These are phyloP conservation scores for Celastrina argiolus DNA, from an alignment of 2,888 invertebrate genomes.

Conservation along the genomic window DNA sequence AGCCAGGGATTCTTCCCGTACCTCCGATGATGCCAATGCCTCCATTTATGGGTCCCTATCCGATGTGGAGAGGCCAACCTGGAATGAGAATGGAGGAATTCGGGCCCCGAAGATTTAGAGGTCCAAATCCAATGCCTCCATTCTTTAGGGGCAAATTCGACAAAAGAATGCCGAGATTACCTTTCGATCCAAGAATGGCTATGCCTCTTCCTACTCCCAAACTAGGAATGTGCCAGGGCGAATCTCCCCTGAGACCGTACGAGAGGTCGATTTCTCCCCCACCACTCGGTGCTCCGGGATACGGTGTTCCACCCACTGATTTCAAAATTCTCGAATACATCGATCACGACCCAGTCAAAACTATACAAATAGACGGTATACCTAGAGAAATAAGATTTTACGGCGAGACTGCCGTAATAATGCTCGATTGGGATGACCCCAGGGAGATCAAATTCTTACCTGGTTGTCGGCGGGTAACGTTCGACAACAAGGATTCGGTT, in stretches of 20 bases:
- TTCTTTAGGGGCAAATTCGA: constrained; percentile 60
- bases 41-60: constrained; percentile 42
- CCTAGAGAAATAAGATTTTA: constrained; percentile 91
- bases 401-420: constrained; percentile 89
- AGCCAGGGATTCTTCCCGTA: constrained; percentile 42
- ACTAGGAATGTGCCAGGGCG: constrained; percentile 58
- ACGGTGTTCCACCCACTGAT: constrained; percentile 58
- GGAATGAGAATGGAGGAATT: constrained; percentile 58
- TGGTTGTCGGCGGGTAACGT: constrained; percentile 84
- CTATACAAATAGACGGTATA: constrained; percentile 88
- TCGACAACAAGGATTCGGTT: constrained; percentile 86
- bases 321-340: constrained; percentile 62
- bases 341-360: constrained; percentile 83
- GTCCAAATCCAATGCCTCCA: constrained; percentile 45
- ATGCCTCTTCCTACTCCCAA: constrained; percentile 55
- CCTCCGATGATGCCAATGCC: constrained; percentile 52
- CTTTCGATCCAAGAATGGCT: constrained; percentile 52
- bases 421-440: constrained; percentile 91
- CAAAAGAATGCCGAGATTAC: constrained; percentile 47
- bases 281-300: constrained; percentile 59
- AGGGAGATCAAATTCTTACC: constrained; percentile 90
- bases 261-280: constrained; percentile 55
- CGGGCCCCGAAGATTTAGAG: constrained; percentile 55
- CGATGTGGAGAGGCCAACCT: constrained; percentile 56
- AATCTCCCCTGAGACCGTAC: constrained; percentile 56